These are phyloP conservation scores for Drosophila infuscata DNA, from an alignment of 2,888 invertebrate genomes.

Conservation along the genomic window DNA sequence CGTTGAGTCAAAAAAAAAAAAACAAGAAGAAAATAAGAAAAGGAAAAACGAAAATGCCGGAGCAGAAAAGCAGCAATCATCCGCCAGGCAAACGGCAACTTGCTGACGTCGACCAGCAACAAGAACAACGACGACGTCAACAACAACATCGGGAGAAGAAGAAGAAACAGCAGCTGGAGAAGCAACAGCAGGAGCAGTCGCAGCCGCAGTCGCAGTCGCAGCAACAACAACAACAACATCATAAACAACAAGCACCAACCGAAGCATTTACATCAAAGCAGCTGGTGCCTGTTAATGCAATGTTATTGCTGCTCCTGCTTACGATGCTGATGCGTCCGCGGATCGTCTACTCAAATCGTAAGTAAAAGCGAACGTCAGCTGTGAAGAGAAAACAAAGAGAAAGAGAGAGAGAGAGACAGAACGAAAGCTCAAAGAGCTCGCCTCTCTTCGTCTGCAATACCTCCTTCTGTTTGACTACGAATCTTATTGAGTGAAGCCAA, in stretches of 20 bases:
- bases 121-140: conserved; percentile 30
- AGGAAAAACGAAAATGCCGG: conserved; percentile 33
- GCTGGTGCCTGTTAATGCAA: conserved; percentile 56
- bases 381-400: not conserved
- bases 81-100: conserved; percentile 33
- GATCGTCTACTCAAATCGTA: conserved; percentile 65
- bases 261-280: conserved; percentile 31
- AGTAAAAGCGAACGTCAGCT: conserved; percentile 38
- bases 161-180: conserved; percentile 12
- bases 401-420: no score
- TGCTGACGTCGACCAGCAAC: conserved; percentile 17
- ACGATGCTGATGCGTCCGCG: conserved; percentile 61
- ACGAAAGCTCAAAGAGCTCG: not conserved
- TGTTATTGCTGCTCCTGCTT: conserved; percentile 63
- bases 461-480: not conserved
- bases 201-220: conserved; percentile 16
- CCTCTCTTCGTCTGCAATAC: not conserved
- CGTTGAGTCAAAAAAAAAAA: conserved; percentile 16
- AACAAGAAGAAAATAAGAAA: not conserved
- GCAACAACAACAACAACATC: conserved; percentile 33
- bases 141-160: conserved; percentile 35
- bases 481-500: not conserved
- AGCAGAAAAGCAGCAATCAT: conserved; percentile 42
- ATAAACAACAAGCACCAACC: conserved; percentile 30
- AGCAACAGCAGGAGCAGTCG: conserved; percentile 7